Conservation (phyloP, 2,113 vertebrate genomes). For the Climacteris rufus region DNA sequence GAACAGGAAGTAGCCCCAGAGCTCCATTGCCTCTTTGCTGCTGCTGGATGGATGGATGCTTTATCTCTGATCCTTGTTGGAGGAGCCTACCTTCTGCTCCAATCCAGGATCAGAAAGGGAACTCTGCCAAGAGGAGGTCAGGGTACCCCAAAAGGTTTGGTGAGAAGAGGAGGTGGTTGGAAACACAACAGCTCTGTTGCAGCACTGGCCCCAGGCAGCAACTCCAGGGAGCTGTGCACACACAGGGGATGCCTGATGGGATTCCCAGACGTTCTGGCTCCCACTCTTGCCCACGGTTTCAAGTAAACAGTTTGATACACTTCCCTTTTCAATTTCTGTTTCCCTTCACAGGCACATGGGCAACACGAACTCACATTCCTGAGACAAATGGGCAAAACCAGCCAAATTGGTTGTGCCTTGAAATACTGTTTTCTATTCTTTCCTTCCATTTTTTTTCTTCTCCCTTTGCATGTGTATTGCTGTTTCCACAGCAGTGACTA, state of each 20-base stretch:
- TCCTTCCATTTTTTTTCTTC: neutral
- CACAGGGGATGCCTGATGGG: neutral
- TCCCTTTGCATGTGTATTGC: neutral
- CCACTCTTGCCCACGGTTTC: neutral
- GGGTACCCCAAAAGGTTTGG: neutral
- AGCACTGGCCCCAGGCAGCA: neutral
- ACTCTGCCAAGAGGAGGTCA: neutral
- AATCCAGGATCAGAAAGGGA: neutral
- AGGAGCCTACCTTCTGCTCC: neutral
- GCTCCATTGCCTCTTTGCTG: neutral
- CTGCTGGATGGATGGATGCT: neutral
- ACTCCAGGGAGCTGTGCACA: neutral
- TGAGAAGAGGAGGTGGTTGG: neutral
- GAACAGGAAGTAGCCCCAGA: neutral
- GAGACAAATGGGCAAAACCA: neutral
- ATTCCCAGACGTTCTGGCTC: slow-evolving; percentile 27
- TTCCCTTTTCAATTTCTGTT: slow-evolving; percentile 50
- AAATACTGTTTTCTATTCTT: neutral
- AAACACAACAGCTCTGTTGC: neutral
- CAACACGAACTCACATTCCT: neutral
- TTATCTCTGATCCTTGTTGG: neutral
- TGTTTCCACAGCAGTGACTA: slow-evolving; percentile 36
- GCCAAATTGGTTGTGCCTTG: neutral
- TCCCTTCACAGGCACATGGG: neutral
- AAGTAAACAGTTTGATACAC: slow-evolving; percentile 27